Conservation (phyloP, 2,113 vertebrate genomes). For the Protobothrops flavoviridis region DNA sequence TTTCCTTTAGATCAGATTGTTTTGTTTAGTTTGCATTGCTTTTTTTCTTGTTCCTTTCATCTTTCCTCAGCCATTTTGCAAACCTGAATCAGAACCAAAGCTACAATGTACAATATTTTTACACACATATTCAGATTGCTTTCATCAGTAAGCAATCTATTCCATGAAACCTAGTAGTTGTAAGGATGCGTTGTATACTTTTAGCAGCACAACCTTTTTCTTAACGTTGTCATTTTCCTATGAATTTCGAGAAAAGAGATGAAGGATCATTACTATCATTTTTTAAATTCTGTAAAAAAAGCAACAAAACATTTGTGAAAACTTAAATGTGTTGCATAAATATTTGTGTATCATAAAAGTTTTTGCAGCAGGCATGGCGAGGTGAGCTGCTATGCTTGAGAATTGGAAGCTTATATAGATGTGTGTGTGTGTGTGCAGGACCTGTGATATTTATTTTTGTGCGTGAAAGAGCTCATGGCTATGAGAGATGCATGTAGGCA, state of each 20-base stretch:
- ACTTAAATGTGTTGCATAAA: background rate
- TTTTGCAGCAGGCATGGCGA: background rate
- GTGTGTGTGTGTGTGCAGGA: background rate
- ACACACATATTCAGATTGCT: background rate
- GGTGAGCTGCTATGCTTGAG: background rate
- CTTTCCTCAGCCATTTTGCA: background rate
- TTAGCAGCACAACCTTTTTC: background rate
- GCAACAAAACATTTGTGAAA: background rate
- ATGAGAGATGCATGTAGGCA: background rate
- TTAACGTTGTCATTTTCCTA: background rate
- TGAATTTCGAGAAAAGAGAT: background rate
- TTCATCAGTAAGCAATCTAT: background rate
- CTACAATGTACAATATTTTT: background rate
- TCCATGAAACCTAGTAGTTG: background rate
- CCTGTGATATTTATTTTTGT: background rate
- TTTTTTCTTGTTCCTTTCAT: background rate
- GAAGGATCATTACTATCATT: background rate
- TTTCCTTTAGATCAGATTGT: background rate
- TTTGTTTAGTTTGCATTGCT: background rate
- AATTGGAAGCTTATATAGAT: background rate
- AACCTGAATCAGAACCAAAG: background rate
- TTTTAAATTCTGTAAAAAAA: background rate
- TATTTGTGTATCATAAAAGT: background rate
- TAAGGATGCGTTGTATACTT: background rate
- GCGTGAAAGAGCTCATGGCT: background rate